Conservation (phyloP, 1,140 invertebrate genomes). For the Neodiprion lecontei region DNA sequence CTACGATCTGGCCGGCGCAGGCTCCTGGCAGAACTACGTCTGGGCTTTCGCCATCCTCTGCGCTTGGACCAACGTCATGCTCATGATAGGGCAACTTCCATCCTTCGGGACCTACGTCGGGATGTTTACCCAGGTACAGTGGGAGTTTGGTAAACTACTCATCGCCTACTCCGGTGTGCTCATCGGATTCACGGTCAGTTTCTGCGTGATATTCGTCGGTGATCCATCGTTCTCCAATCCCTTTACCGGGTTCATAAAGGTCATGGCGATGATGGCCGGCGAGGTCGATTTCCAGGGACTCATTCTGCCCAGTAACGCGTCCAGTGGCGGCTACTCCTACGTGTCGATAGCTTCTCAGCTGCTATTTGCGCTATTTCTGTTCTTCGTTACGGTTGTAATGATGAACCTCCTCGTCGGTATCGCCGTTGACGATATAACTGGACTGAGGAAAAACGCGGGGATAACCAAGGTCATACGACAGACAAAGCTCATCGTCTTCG, state of each 20-base stretch:
- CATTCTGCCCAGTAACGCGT: slow-evolving; percentile 59
- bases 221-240: slow-evolving; percentile 69
- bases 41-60: slow-evolving; percentile 70
- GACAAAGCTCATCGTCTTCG: slow-evolving; percentile 71
- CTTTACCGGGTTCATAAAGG: slow-evolving; percentile 67
- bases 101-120: slow-evolving; percentile 72
- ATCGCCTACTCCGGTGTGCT: slow-evolving; percentile 69
- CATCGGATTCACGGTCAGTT: slow-evolving; percentile 71
- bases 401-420: slow-evolving; percentile 77
- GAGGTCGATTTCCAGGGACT: slow-evolving; percentile 71
- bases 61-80: slow-evolving; percentile 71
- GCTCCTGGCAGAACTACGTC: slow-evolving; percentile 68
- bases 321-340: slow-evolving; percentile 48
- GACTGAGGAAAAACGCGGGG: slow-evolving; percentile 71
- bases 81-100: slow-evolving; percentile 71
- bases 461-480: slow-evolving; percentile 72
- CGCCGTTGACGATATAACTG: slow-evolving; percentile 73
- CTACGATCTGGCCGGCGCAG: slow-evolving; percentile 43
- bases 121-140: slow-evolving; percentile 72
- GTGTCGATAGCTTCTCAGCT: slow-evolving; percentile 67
- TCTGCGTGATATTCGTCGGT: slow-evolving; percentile 70
- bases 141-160: slow-evolving; percentile 69
- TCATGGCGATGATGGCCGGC: slow-evolving; percentile 74
- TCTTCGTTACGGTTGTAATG: slow-evolving; percentile 73
- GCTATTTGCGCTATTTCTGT: slow-evolving; percentile 68